Evolutionary conservation across 2,888 invertebrate genomes (phyloP).

Genomic region (Ommatoiulus sabulosus): DNA sequence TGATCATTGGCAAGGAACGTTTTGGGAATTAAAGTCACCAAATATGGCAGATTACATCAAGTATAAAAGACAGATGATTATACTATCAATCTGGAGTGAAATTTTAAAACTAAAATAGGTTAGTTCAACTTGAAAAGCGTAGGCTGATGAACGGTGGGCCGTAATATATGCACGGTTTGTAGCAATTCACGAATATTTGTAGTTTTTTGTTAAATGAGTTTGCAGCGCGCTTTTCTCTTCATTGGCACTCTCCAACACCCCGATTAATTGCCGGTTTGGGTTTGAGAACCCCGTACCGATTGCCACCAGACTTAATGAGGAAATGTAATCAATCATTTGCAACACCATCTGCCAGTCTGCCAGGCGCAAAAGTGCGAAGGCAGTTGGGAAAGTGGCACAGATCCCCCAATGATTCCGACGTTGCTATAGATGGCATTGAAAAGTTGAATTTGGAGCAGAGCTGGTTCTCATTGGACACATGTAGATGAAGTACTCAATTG

Average conservation of each 20-base stretch:
- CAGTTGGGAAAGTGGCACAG: constrained; percentile 5
- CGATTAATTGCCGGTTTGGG: too few species aligned
- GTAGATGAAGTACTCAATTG: neutral
- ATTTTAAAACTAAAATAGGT: neutral
- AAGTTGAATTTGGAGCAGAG: neutral
- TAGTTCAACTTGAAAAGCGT: neutral
- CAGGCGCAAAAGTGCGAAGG: neutral
- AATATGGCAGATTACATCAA: neutral
- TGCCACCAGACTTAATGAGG: neutral
- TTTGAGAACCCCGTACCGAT: neutral
- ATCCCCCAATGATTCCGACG: neutral
- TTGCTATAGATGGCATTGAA: constrained; percentile 13
- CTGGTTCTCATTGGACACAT: neutral
- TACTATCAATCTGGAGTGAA: neutral
- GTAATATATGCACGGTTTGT: neutral
- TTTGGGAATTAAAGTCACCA: neutral
- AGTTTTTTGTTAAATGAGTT: neutral
- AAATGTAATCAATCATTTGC: constrained; percentile 6
- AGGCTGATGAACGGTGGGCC: neutral
- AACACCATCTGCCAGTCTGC: neutral
- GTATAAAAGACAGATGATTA: neutral
- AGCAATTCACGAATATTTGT: neutral
- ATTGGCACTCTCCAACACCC: too few species aligned
- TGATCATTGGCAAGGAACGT: neutral
- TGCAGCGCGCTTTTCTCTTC: neutral